phyloP scores from a whole-genome alignment of 92 coral and sea anemone genomes.

The Epizoanthus stellaris region DNA sequence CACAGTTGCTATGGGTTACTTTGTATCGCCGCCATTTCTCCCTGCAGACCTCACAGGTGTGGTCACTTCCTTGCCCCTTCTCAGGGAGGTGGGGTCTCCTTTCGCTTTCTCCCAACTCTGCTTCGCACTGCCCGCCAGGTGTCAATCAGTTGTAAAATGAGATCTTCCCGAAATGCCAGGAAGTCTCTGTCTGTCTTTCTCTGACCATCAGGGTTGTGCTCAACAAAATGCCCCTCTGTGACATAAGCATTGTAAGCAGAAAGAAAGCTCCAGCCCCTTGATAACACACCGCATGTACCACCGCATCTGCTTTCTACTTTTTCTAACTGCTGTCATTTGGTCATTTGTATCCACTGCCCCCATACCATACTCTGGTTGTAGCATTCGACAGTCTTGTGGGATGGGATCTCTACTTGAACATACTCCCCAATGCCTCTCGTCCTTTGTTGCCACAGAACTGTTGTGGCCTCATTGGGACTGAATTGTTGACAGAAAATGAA shows the following conservation, averaged over 20 bases:
- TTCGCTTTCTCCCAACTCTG: constrained; percentile 50
- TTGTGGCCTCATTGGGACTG: constrained; percentile 56
- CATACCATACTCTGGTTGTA: too few relatives aligned
- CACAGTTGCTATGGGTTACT: not conserved
- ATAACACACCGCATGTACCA: too few relatives aligned
- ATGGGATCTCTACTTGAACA: too few relatives aligned
- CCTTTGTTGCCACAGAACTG: constrained; percentile 42
- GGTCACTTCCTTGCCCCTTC: constrained; percentile 57
- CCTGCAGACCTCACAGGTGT: constrained; percentile 56
- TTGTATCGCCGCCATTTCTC: constrained; percentile 38
- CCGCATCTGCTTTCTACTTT: too few relatives aligned
- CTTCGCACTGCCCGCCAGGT: constrained; percentile 31
- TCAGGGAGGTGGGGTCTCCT: constrained; percentile 52
- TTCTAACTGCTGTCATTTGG: too few relatives aligned
- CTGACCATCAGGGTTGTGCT: too few relatives aligned
- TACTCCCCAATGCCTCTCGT: not conserved
- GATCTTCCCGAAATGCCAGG: constrained; percentile 50
- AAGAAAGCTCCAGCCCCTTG: too few relatives aligned
- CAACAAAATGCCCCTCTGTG: too few relatives aligned
- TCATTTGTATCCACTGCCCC: too few relatives aligned
- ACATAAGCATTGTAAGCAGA: too few relatives aligned
- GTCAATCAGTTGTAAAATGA: constrained; percentile 43
- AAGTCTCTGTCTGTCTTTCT: too few relatives aligned
- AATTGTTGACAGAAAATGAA: constrained; percentile 42
- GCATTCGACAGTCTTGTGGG: too few relatives aligned